Base-by-base conservation (phyloP, 1,140 invertebrate species). In the Megalonaias nervosa region DNA sequence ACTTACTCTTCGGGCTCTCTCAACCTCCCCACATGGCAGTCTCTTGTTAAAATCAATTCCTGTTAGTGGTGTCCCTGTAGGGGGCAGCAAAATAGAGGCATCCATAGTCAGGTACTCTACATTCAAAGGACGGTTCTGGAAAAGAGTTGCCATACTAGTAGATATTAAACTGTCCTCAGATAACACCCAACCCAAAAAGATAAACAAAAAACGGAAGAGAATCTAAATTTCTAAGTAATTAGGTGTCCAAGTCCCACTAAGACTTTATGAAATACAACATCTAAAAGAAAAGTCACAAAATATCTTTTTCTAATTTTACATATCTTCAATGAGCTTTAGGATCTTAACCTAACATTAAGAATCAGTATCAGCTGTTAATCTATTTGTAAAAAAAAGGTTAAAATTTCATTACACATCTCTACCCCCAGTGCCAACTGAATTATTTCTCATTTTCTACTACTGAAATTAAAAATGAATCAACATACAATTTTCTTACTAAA, bases 1-100 rank as follows among this genome's bases (percentile, higher is more conserved):
- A 87, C 87, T 87, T 81, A 93, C 92, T 80, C 96, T 93, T 68
- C 98, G 93, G 15, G 97, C 96, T 90, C 97, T 93, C 91, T 99
- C 98, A 79, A 98, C 96, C 92, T 99, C 97, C 73, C 97, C 98
- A 91, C 97, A 99, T 6, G 98, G 97, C 65, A 99, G 91, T 84
- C 98, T 92, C 89, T 98, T 98, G 65, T 94, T 95, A 88, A 99
- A 99, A 83, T 96, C 95, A 83, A 99, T 97, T 0, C 97, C 97
- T 26, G 97, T 98, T 92, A 99, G 94, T 0, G 98, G 97, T 0
- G 98, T 99, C 19, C 96, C 95, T n/a, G 96, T 98, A 1, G 98
- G 98, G 3, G 98, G 97, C 75, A 99, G 91, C 64, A 99, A 92
- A 82, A 99, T 95, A 71, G 96, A 96, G n/a, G 97, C 96, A 91